Evolutionary conservation across 2,888 invertebrate genomes (phyloP), one percentile per base, ranked within the genome.

Genomic region (Eristalis arbustorum): DNA sequence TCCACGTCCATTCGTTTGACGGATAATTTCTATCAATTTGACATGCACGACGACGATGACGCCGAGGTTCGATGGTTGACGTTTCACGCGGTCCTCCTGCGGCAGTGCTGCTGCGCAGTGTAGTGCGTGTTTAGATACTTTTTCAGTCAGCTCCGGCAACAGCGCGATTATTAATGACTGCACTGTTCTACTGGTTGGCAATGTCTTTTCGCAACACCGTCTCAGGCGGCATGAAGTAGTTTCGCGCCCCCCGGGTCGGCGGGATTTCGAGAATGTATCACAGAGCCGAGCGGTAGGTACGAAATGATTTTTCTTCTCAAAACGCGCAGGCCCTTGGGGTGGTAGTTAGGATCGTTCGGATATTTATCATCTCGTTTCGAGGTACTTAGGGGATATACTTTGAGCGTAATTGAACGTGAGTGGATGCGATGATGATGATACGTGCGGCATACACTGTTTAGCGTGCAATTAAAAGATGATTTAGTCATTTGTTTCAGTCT

Each of bases 1-100:
- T 13, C 40, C 22, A 57, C 49, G 31, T 22, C 40, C 37, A 42
- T 18, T 31, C 49, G 63, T 69, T 77, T 82, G 82, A 77, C 77
- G 77, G 81, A 77, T 85, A 85, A 82, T 85, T 82, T 74, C 77
- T 71, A 74, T 82, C 85, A 85, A 82, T 85, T 85, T 85, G 85
- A 85, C 85, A 85, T 77, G 82, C 85, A 85, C 85, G 85, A 31
- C 31, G 31, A 31, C 6, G 31, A 3, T 82, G 85, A 3, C 25
- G 25, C 1, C 25, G 25, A 25, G 49, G 49, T 18, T 49, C 49
- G 18, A 8, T 49, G 49, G 49, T 49, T 49, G 49, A 49, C 49
- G 49, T 49, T 18, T 49, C 18, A 18, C 49, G 49, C 18, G 81
- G 59, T 49, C 56, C 68, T 78, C 63, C 23, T 68, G 78, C 40